A percentile compares a stretch with the other conserved stretches of the same genome.
phyloP scores from a whole-genome alignment of 2,888 invertebrate species.

The Orchesellides sinensis region DNA sequence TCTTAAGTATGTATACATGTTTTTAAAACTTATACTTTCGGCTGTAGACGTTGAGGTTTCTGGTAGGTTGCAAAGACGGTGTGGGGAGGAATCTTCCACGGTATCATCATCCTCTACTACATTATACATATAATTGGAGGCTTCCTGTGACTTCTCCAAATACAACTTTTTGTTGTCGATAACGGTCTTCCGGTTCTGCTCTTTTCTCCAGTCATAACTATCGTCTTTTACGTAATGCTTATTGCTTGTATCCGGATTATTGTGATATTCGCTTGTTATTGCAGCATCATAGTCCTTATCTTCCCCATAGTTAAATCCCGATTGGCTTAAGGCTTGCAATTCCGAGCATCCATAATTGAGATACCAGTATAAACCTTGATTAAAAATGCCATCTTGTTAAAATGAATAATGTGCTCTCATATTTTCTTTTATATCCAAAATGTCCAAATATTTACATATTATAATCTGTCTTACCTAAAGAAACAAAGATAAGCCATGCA shows the following conservation, averaged over 20 bases:
- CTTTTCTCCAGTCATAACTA: constrained; percentile 14
- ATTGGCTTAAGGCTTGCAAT: constrained; percentile 51
- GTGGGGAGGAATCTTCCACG: constrained; percentile 42
- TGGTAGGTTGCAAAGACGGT: constrained; percentile 83
- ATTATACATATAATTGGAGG: constrained; percentile 36
- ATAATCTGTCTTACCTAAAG: constrained; percentile 67
- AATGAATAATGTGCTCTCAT: not conserved
- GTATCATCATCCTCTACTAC: constrained; percentile 26
- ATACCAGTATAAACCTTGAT: constrained; percentile 72
- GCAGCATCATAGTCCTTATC: constrained; percentile 48
- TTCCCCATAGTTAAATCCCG: constrained; percentile 58
- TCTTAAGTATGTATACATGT: not conserved
- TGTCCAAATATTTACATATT: too few relatives aligned
- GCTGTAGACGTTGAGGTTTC: constrained; percentile 83
- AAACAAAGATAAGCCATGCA: constrained; percentile 73
- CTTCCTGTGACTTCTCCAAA: not conserved
- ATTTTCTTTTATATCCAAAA: too few relatives aligned
- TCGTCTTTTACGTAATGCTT: constrained; percentile 54
- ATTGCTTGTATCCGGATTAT: constrained; percentile 49
- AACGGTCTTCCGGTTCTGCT: constrained; percentile 25
- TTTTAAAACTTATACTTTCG: constrained; percentile 82
- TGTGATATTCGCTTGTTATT: constrained; percentile 36
- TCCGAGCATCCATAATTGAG: constrained; percentile 66
- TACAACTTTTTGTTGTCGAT: constrained; percentile 3
- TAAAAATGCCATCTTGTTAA: too few relatives aligned